Conservation (phyloP, 2,888 invertebrate species). For the Bombylius major region DNA sequence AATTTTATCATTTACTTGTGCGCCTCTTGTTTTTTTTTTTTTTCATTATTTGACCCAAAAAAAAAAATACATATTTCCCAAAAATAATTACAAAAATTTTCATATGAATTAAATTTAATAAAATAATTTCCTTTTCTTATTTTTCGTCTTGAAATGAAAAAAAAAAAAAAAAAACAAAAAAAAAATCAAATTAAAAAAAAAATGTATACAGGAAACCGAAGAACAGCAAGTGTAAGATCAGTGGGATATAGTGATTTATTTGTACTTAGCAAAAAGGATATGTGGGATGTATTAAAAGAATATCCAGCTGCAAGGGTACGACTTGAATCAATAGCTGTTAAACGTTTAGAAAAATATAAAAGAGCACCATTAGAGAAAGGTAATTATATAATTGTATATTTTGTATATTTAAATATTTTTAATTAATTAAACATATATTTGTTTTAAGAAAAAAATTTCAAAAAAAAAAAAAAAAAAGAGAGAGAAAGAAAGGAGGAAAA, state of each 20-base stretch:
- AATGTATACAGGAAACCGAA: slow-evolving; percentile 67
- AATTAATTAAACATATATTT: too few species aligned
- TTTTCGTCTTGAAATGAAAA: neutral
- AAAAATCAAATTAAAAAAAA: neutral
- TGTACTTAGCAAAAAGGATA: slow-evolving; percentile 96
- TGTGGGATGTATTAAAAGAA: slow-evolving; percentile 98
- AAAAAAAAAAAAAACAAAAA: neutral
- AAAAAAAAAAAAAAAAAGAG: too few species aligned
- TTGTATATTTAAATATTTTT: too few species aligned
- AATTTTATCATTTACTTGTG: too few species aligned
- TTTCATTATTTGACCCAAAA: too few species aligned
- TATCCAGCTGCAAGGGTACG: slow-evolving; percentile 88
- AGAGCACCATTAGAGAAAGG: slow-evolving; percentile 88
- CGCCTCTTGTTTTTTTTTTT: too few species aligned
- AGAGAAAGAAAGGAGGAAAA: too few species aligned
- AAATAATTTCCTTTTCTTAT: too few species aligned
- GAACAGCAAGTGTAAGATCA: slow-evolving; percentile 95
- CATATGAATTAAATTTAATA: too few species aligned
- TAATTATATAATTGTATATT: slow-evolving; percentile 36
- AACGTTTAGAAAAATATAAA: slow-evolving; percentile 94
- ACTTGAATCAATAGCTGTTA: slow-evolving; percentile 93
- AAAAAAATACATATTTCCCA: too few species aligned
- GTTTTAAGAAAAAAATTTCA: too few species aligned
- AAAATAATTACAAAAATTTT: too few species aligned
- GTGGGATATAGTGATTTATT: slow-evolving; percentile 98